Conservation (phyloP, 2,888 invertebrate species). For the Apoda limacodes region DNA sequence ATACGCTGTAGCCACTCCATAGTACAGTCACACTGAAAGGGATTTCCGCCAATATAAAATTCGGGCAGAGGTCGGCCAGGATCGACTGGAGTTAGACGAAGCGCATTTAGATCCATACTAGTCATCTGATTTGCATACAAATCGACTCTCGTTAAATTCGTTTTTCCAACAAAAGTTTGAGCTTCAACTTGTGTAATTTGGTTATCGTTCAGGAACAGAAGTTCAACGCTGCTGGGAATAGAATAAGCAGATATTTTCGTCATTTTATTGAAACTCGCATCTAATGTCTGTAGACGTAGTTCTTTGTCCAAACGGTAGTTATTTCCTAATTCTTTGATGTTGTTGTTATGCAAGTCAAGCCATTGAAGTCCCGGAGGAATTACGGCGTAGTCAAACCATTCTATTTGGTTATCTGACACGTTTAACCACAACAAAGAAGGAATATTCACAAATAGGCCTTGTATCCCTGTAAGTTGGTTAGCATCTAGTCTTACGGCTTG, state of each 20-base stretch:
- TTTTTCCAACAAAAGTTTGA: conserved; percentile 89
- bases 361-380: conserved; percentile 87
- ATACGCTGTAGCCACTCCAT: conserved; percentile 96
- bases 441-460: conserved; percentile 85
- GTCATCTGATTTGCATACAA: conserved; percentile 93
- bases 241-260: conserved; percentile 79
- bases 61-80: conserved; percentile 82
- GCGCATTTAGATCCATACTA: conserved; percentile 89
- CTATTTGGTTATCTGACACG: conserved; percentile 90
- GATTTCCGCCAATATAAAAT: conserved; percentile 94
- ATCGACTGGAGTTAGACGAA: conserved; percentile 84
- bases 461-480: conserved; percentile 85
- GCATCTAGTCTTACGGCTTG: conserved; percentile 90
- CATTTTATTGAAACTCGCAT: conserved; percentile 92
- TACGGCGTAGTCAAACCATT: conserved; percentile 89
- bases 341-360: conserved; percentile 91
- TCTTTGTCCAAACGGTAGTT: conserved; percentile 77
- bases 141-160: conserved; percentile 90
- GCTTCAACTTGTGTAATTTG: conserved; percentile 86
- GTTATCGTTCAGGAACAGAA: conserved; percentile 91
- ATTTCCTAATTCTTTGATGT: conserved; percentile 82
- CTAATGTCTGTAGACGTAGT: conserved; percentile 83
- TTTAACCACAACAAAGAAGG: conserved; percentile 89
- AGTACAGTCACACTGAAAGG: conserved; percentile 94
- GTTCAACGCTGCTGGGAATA: conserved; percentile 86